phyloP scores from a whole-genome alignment of 1,140 invertebrate species.

The Pygmarrhopalites habei region DNA sequence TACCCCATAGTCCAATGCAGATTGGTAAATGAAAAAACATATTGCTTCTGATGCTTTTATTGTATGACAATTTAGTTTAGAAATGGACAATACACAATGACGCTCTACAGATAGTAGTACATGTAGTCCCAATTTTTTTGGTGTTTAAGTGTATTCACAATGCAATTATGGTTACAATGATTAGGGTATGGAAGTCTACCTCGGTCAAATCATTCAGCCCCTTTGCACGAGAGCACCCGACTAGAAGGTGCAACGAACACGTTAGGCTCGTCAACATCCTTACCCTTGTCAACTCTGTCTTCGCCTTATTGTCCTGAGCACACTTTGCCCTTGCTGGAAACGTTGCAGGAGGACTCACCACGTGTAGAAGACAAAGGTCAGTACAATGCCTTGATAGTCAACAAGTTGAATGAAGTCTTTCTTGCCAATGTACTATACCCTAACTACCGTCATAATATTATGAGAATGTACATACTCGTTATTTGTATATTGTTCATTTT shows the following conservation, averaged over 20 bases:
- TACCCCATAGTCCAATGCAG: slow-evolving; percentile 35
- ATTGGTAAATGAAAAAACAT: slow-evolving; percentile 31
- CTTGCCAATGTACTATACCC: too few relatives aligned
- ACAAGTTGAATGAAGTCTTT: too few relatives aligned
- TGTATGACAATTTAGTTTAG: too few relatives aligned
- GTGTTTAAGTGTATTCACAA: too few relatives aligned
- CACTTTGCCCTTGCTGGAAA: slow-evolving; percentile 52
- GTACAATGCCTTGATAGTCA: neutral
- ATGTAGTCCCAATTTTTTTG: too few relatives aligned
- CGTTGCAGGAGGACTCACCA: slow-evolving; percentile 53
- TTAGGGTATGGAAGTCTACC: slow-evolving; percentile 73
- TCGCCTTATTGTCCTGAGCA: slow-evolving; percentile 51
- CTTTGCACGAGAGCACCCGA: slow-evolving; percentile 46
- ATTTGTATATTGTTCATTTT: too few relatives aligned
- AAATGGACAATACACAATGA: too few relatives aligned
- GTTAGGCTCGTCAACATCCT: slow-evolving; percentile 42
- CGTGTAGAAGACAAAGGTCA: slow-evolving; percentile 36
- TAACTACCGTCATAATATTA: too few relatives aligned
- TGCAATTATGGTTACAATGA: neutral
- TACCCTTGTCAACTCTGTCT: slow-evolving; percentile 44
- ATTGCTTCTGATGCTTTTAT: too few relatives aligned
- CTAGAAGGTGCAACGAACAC: slow-evolving; percentile 42
- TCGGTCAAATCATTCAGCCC: slow-evolving; percentile 68
- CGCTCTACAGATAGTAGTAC: too few relatives aligned
- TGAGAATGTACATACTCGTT: too few relatives aligned